Base-by-base conservation (phyloP, 2,888 invertebrate species). In the Lochmaea capreae region DNA sequence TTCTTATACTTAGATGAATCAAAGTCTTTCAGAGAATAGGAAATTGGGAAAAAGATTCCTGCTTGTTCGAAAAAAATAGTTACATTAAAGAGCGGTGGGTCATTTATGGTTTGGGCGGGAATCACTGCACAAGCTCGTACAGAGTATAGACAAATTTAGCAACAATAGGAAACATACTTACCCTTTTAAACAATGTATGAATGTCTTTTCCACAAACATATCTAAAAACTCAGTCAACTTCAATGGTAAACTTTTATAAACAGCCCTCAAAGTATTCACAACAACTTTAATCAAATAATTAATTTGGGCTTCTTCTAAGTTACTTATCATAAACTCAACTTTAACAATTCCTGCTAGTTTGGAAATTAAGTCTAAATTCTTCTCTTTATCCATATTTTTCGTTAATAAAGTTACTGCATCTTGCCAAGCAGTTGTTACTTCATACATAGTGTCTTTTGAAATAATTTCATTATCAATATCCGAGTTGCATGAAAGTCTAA, bases 361-460 rank as follows among this genome's bases (percentile, higher is more conserved):
- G 9, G 74, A 72, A 0, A 76, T 68, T 14, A 83, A 61, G 1
- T 54, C 43, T 12, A 68, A 52, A 58, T 79, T 76, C 2, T 82
- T 78, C 14, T 76, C 67, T 54, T 77, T 76, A 6, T 70, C 62
- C 42, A 83, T 71, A 63, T 74, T 78, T 71, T 74, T 81, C 67
- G 73, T 76, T 73, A 79, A 79, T 54, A 76, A 74, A 1, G 87
- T 86, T 5, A 90, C 78, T 9, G 88, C 88, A 84, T 90, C 90
- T 81, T 89, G 90, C 91, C 91, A 91, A 57, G 90, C 88, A 16
- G 89, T 88, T 22, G 88, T 89, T 54, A 89, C 86, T 85, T 91
- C 91, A 87, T 88, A 87, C 79, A 90, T 85, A 12, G 90, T 90
- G 76, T 90, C 90, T 72, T 85, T 76, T 1, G 87, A 85, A 70